phyloP scores from a whole-genome alignment of 2,113 vertebrate genomes.

The Neodontobutis hainanensis region DNA sequence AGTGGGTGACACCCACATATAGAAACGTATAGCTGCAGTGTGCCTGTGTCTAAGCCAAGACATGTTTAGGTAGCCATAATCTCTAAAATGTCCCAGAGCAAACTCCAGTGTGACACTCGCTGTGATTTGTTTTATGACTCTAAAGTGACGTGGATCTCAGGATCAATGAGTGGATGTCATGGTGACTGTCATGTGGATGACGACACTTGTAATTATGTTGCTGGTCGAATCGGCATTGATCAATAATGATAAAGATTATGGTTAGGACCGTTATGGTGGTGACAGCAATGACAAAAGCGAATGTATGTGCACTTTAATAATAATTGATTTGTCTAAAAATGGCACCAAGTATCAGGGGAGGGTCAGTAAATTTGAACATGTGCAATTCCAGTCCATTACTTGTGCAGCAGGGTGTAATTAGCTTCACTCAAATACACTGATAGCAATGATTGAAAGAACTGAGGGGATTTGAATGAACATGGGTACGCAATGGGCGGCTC shows the following conservation, averaged over 20 bases:
- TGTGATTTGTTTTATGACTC: conserved; percentile 48
- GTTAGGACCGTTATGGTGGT: conserved; percentile 20
- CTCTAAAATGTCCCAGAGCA: conserved; percentile 62
- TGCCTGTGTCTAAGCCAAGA: conserved; percentile 37
- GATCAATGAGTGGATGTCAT: not conserved
- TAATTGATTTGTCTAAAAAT: conserved; percentile 24
- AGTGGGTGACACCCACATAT: conserved; percentile 68
- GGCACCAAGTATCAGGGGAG: conserved; percentile 1
- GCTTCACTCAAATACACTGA: conserved; percentile 23
- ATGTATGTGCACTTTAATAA: conserved; percentile 5
- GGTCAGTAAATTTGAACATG: conserved; percentile 17
- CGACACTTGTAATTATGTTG: not conserved
- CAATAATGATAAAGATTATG: conserved; percentile 24
- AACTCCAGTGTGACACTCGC: conserved; percentile 45
- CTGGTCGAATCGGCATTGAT: conserved; percentile 34
- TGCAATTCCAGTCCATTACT: conserved; percentile 26
- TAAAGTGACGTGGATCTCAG: conserved; percentile 26
- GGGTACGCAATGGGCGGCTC: conserved; percentile 14
- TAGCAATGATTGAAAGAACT: conserved; percentile 8
- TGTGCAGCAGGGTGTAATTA: conserved; percentile 44
- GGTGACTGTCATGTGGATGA: conserved; percentile 20
- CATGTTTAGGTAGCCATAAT: conserved; percentile 61
- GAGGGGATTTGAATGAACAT: conserved; percentile 14
- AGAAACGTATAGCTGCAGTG: conserved; percentile 55
- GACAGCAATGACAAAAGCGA: not conserved